Evolutionary conservation across 2,113 vertebrate genomes (phyloP).

Genomic region (Dermatemys mawii): DNA sequence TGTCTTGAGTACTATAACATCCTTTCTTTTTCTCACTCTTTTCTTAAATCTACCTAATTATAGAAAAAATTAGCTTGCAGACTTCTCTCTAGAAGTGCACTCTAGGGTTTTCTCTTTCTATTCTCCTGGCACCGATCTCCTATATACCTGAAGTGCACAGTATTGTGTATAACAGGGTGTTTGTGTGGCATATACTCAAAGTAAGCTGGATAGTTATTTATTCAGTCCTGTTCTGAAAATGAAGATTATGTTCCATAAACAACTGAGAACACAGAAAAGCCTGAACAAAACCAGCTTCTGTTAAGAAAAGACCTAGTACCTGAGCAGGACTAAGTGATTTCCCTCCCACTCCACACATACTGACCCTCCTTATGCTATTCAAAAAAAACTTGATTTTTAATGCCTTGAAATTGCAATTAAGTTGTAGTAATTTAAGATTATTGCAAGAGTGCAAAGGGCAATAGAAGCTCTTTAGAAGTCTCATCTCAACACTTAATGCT

Average conservation of each 20-base stretch:
- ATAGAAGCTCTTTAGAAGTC: constrained; percentile 75
- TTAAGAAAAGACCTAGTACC: neutral
- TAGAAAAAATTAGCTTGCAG: constrained; percentile 27
- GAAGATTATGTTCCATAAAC: constrained; percentile 19
- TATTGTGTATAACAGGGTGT: constrained; percentile 67
- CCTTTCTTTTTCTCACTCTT: constrained; percentile 10
- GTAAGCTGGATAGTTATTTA: constrained; percentile 49
- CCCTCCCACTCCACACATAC: neutral
- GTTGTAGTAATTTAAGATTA: constrained; percentile 78
- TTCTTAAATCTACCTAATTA: constrained; percentile 12
- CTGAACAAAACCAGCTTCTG: neutral
- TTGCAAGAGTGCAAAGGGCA: constrained; percentile 70
- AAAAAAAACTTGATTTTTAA: constrained; percentile 58
- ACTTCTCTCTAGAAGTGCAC: constrained; percentile 53
- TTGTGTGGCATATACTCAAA: constrained; percentile 45
- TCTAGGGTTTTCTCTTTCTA: constrained; percentile 66
- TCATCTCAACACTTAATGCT: constrained; percentile 73
- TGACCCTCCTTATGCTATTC: constrained; percentile 40
- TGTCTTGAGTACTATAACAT: constrained; percentile 49
- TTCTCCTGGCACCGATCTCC: constrained; percentile 56
- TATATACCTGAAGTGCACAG: constrained; percentile 39
- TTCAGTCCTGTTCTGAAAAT: constrained; percentile 1
- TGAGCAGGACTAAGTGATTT: constrained; percentile 63
- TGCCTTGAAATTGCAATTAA: constrained; percentile 77
- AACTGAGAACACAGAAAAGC: neutral